Conservation (phyloP, 37 sponge, comb jelly and placozoan species). For the Haliclona indistincta region DNA sequence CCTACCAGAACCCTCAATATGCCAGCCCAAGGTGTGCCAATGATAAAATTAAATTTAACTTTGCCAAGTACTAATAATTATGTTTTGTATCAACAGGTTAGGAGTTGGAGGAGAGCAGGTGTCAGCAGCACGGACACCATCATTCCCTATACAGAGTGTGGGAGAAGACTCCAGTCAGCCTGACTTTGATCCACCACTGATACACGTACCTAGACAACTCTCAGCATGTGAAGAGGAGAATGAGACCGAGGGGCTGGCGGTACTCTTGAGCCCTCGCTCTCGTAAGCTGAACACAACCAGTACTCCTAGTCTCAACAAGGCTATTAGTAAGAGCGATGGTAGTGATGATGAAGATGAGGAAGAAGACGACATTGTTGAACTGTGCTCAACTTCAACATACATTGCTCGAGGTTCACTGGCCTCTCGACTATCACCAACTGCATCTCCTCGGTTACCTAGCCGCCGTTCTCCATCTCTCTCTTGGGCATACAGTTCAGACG, state of each 20-base stretch:
- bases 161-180: background rate
- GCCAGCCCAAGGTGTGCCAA: background rate
- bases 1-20: background rate
- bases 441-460: slow-evolving; percentile 66
- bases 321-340: slow-evolving; percentile 57
- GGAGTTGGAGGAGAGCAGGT: slow-evolving; percentile 36
- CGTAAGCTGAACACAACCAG: slow-evolving; percentile 25
- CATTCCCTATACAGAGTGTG: slow-evolving; percentile 41
- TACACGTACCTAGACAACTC: slow-evolving; percentile 17
- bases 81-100: background rate
- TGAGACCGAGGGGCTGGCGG: slow-evolving; percentile 48
- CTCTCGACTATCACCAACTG: slow-evolving; percentile 40
- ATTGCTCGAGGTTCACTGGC: slow-evolving; percentile 3
- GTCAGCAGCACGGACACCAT: slow-evolving; percentile 33
- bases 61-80: slow-evolving; percentile 2
- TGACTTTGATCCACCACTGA: background rate
- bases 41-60: background rate
- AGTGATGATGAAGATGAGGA: slow-evolving; percentile 73
- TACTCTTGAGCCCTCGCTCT: slow-evolving; percentile 22
- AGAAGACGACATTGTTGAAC: slow-evolving; percentile 75
- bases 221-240: slow-evolving; percentile 79
- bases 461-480: slow-evolving; percentile 65
- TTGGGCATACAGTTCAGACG: slow-evolving; percentile 68
- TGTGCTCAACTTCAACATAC: slow-evolving; percentile 66
- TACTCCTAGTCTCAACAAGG: slow-evolving; percentile 26